Evolutionary conservation across 1,140 invertebrate genomes (phyloP).

Genomic region (Platorchestia sp.): DNA sequence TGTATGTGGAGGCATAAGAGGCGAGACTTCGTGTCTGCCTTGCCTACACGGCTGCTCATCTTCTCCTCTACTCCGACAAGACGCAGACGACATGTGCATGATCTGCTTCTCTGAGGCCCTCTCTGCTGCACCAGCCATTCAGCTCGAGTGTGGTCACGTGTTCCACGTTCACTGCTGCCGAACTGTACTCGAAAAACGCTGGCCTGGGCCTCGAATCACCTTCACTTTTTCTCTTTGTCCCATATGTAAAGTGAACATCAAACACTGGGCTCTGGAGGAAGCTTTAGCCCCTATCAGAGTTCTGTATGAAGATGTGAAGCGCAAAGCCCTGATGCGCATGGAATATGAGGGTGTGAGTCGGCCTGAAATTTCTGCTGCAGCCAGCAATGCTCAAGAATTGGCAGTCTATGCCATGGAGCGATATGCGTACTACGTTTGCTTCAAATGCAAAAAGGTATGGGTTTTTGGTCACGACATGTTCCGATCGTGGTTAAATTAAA

Average conservation of each 20-base stretch:
- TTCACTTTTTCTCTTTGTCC: constrained; percentile 97
- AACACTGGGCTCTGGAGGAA: constrained; percentile 84
- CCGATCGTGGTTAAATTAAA: neutral
- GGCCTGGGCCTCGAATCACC: constrained; percentile 95
- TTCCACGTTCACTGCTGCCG: constrained; percentile 95
- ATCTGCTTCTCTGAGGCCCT: constrained; percentile 98
- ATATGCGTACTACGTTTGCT: constrained; percentile 99
- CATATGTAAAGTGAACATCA: constrained; percentile 93
- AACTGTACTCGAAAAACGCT: constrained; percentile 87
- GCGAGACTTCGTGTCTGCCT: constrained; percentile 87
- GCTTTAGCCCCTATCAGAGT: constrained; percentile 84
- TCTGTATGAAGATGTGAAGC: constrained; percentile 89
- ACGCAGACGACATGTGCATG: constrained; percentile 99
- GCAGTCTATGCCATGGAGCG: constrained; percentile 94
- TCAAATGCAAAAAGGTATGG: constrained; percentile 89
- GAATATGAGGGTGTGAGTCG: constrained; percentile 95
- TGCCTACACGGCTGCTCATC: constrained; percentile 81
- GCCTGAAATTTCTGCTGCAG: constrained; percentile 80
- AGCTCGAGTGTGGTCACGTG: constrained; percentile 94
- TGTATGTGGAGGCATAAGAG: constrained; percentile 89
- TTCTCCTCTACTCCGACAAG: constrained; percentile 81
- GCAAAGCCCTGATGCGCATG: constrained; percentile 94
- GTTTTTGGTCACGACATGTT: neutral
- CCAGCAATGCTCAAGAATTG: constrained; percentile 83
- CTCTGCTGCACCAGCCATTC: constrained; percentile 93